phyloP scores from a whole-genome alignment of 2,888 invertebrate genomes.

The Amblyjoppa fuscipennis region DNA sequence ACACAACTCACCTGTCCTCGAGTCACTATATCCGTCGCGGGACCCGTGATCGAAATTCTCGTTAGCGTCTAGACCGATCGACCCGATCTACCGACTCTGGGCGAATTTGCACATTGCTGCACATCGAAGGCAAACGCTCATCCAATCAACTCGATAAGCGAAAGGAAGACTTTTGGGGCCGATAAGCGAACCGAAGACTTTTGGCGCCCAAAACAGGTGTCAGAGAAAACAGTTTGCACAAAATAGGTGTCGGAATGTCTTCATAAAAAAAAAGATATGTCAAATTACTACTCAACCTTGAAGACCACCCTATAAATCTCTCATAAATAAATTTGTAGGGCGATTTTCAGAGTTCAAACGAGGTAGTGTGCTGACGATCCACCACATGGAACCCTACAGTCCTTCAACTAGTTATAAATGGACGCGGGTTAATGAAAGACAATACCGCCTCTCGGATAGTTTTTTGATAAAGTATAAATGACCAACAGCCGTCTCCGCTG shows the following conservation, averaged over 20 bases:
- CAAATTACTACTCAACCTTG: not conserved
- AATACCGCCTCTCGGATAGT: not conserved
- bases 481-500: not conserved
- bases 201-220: not conserved
- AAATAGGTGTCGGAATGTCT: not conserved
- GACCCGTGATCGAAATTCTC: conserved; percentile 59
- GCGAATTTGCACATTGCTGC: conserved; percentile 24
- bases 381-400: not conserved
- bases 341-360: not conserved
- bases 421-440: conserved; percentile 9
- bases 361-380: not conserved
- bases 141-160: not conserved
- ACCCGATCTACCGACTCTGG: conserved; percentile 38
- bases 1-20: conserved; percentile 69
- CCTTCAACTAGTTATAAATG: not conserved
- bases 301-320: not conserved
- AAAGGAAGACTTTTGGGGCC: not conserved
- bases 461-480: not conserved
- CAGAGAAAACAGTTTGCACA: not conserved
- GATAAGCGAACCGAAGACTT: not conserved
- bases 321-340: not conserved
- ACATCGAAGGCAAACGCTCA: conserved; percentile 8
- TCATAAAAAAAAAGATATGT: not conserved
- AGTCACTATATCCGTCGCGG: conserved; percentile 67
- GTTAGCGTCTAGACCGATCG: conserved; percentile 68